Evolutionary conservation across 1,140 invertebrate genomes (phyloP).

Genomic region (Cepaea nemoralis): DNA sequence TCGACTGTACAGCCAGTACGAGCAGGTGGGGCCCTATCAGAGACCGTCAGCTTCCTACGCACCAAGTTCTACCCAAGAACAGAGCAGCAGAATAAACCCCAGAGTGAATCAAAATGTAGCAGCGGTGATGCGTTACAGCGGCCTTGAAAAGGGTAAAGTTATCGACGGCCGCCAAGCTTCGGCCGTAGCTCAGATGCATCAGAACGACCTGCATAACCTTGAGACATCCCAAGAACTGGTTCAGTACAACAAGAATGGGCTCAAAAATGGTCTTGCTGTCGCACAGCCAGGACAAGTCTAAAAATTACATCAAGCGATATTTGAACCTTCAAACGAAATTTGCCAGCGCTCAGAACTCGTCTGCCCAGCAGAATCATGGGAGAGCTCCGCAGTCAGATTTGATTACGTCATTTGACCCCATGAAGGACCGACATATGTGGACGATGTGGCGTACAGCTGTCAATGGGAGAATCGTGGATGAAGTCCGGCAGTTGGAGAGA

Average conservation of each 20-base stretch:
- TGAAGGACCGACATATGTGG: conserved; percentile 52
- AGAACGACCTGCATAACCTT: conserved; percentile 23
- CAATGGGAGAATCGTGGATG: conserved; percentile 48
- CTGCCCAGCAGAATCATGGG: neutral
- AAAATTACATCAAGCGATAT: conserved; percentile 11
- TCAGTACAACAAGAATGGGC: neutral
- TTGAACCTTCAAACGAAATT: neutral
- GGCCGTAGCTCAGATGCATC: neutral
- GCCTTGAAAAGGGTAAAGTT: neutral
- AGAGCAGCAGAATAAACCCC: neutral
- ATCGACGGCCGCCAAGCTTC: neutral
- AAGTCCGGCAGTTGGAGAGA: conserved; percentile 28
- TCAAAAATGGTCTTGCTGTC: neutral
- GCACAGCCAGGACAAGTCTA: too few relatives aligned
- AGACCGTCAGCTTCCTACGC: neutral
- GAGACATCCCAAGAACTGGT: too few relatives aligned
- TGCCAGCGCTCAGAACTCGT: neutral
- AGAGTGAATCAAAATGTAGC: neutral
- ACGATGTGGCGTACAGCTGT: conserved; percentile 52
- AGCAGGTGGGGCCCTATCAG: neutral
- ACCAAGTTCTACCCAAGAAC: neutral
- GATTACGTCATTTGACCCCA: conserved; percentile 47
- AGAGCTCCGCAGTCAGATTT: neutral
- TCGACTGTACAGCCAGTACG: neutral
- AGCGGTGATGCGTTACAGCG: neutral